phyloP scores from a whole-genome alignment of 2,113 vertebrate species.

The Corythornis madagascariensis region DNA sequence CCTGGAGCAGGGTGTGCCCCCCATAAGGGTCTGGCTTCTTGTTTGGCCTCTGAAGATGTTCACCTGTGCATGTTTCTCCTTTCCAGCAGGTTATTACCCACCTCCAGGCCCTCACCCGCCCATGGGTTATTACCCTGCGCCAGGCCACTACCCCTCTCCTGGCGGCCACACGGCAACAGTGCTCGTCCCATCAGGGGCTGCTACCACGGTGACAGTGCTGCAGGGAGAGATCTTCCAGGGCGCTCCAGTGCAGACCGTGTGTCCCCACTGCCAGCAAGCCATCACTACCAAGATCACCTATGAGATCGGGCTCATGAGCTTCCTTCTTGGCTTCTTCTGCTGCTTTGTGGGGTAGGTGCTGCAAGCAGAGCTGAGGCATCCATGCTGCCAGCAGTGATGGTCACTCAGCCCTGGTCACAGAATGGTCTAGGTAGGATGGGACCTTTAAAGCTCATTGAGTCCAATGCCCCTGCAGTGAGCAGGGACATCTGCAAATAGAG shows the following conservation, averaged over 20 bases:
- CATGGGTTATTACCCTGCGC: slow-evolving; percentile 82
- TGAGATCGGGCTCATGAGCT: slow-evolving; percentile 94
- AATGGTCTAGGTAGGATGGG: neutral
- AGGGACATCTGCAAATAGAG: too few species aligned
- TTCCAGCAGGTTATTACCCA: slow-evolving; percentile 73
- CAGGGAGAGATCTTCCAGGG: slow-evolving; percentile 97
- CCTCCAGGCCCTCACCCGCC: slow-evolving; percentile 67
- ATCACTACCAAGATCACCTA: slow-evolving; percentile 94
- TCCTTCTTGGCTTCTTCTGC: slow-evolving; percentile 95
- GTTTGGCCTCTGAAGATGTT: fast-evolving
- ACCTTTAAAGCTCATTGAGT: too few species aligned
- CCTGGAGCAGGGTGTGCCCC: neutral
- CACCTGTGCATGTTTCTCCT: neutral
- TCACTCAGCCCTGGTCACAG: neutral
- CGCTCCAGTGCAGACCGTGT: slow-evolving; percentile 91
- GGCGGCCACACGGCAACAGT: slow-evolving; percentile 88
- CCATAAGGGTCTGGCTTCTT: neutral
- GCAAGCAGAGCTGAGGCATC: neutral
- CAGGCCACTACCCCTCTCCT: slow-evolving; percentile 82
- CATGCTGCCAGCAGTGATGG: neutral
- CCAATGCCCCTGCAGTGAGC: too few species aligned
- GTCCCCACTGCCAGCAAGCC: slow-evolving; percentile 96
- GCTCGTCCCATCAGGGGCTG: slow-evolving; percentile 85
- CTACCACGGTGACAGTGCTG: slow-evolving; percentile 93
- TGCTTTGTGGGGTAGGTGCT: slow-evolving; percentile 92